Conservation (phyloP, 2,888 invertebrate genomes). For the Gymnoscelis rufifasciata region DNA sequence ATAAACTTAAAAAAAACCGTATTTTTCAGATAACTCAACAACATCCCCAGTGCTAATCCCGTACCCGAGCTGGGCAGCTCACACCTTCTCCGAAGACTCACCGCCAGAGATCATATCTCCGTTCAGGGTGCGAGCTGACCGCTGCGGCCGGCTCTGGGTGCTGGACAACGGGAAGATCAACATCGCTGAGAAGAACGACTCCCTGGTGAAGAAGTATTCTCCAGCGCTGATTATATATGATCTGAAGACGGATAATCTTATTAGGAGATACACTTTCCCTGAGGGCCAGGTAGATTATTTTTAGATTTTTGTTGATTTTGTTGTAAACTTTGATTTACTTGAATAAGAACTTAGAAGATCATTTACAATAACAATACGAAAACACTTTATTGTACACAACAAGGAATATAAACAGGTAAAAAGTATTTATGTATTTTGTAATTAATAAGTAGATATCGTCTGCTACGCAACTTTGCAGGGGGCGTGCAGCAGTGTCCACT, state of each 20-base stretch:
- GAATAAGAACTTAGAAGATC: too few relatives aligned
- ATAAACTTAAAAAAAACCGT: too few relatives aligned
- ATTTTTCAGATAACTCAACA: constrained; percentile 81
- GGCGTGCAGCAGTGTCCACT: too few relatives aligned
- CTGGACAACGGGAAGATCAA: constrained; percentile 85
- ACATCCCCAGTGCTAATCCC: constrained; percentile 85
- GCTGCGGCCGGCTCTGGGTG: constrained; percentile 88
- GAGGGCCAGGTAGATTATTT: constrained; percentile 59
- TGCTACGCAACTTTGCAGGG: too few relatives aligned
- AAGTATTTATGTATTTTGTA: too few relatives aligned
- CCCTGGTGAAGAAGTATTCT: constrained; percentile 56
- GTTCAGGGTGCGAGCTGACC: constrained; percentile 85
- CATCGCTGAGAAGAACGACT: constrained; percentile 70
- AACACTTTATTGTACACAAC: too few relatives aligned
- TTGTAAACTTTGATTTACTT: too few relatives aligned
- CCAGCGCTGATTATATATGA: constrained; percentile 86
- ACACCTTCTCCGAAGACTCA: constrained; percentile 72
- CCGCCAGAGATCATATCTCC: constrained; percentile 85
- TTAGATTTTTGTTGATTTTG: too few relatives aligned
- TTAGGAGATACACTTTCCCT: constrained; percentile 84
- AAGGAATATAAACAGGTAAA: too few relatives aligned
- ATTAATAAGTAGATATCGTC: too few relatives aligned
- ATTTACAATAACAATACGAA: too few relatives aligned
- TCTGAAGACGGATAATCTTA: constrained; percentile 82
- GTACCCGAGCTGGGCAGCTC: constrained; percentile 89